A percentile compares a stretch with the other conserved stretches of the same genome.
Conservation (phyloP, 2,888 invertebrate species). For the Ormyrus rosae region DNA sequence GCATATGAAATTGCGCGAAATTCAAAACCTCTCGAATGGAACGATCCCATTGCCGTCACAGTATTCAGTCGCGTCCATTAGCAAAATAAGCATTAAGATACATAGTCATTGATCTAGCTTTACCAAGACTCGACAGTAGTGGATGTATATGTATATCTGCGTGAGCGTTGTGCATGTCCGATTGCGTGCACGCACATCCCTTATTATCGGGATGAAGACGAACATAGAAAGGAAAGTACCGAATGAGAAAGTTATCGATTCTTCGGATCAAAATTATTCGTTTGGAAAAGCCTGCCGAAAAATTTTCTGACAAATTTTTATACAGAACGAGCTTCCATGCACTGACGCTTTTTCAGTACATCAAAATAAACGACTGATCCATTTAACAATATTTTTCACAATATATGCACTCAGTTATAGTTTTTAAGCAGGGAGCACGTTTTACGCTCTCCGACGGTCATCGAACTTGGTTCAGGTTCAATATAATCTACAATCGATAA, state of each 20-base stretch:
- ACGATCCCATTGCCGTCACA: conserved; percentile 40
- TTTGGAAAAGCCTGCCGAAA: conserved; percentile 14
- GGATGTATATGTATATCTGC: conserved; percentile 22
- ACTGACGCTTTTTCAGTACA: background rate
- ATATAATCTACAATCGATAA: conserved; percentile 33
- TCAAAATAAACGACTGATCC: conserved; percentile 20
- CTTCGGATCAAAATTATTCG: conserved; percentile 26
- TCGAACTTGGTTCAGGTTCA: conserved; percentile 33
- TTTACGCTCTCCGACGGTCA: conserved; percentile 35
- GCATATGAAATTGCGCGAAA: conserved; percentile 16
- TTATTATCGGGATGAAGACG: background rate
- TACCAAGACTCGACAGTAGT: conserved; percentile 35
- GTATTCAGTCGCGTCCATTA: conserved; percentile 54
- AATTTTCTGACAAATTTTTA: conserved; percentile 14
- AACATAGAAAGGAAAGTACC: background rate
- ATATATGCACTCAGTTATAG: conserved; percentile 26
- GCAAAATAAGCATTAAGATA: conserved; percentile 40
- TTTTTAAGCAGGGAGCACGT: background rate
- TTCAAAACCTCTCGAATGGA: conserved; percentile 19
- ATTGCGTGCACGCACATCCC: background rate
- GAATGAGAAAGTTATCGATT: conserved; percentile 5
- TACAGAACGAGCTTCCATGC: conserved; percentile 26
- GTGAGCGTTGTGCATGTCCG: conserved; percentile 4
- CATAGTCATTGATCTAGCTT: conserved; percentile 47
- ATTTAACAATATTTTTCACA: conserved; percentile 12